Conservation (phyloP, 2,113 vertebrate genomes). For the Pseudorhombus dupliciocellatus region DNA sequence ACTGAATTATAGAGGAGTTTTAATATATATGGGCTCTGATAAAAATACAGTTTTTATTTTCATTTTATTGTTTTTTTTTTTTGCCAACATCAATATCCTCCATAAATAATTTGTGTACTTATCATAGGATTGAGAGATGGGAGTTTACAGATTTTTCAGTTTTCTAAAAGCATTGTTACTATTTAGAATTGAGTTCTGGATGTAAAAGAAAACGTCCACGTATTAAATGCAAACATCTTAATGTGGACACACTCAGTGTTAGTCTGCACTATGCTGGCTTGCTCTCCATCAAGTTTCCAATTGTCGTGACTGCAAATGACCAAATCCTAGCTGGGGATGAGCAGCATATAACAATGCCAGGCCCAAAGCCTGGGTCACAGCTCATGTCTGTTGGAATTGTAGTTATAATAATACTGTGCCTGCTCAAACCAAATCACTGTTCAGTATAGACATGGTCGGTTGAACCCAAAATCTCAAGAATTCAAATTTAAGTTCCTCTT, state of each 20-base stretch:
- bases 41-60: constrained; percentile 19
- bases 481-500: background rate
- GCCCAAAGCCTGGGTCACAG: background rate
- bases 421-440: background rate
- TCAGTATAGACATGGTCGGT: background rate
- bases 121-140: background rate
- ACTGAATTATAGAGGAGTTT: constrained; percentile 47
- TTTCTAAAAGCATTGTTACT: too few species aligned
- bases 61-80: constrained; percentile 3
- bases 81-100: constrained; percentile 1
- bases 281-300: background rate
- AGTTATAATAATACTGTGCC: background rate
- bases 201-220: background rate
- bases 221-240: background rate
- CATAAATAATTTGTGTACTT: background rate
- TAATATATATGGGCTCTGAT: constrained; percentile 19
- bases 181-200: background rate
- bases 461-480: too few species aligned
- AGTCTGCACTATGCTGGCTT: background rate
- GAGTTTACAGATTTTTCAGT: too few species aligned
- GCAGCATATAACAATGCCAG: background rate
- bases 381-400: too few species aligned
- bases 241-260: background rate
- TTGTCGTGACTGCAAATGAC: background rate
- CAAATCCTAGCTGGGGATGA: background rate